Base-by-base conservation (phyloP, 2,888 invertebrate genomes). In the Drosophila imparisetae region DNA sequence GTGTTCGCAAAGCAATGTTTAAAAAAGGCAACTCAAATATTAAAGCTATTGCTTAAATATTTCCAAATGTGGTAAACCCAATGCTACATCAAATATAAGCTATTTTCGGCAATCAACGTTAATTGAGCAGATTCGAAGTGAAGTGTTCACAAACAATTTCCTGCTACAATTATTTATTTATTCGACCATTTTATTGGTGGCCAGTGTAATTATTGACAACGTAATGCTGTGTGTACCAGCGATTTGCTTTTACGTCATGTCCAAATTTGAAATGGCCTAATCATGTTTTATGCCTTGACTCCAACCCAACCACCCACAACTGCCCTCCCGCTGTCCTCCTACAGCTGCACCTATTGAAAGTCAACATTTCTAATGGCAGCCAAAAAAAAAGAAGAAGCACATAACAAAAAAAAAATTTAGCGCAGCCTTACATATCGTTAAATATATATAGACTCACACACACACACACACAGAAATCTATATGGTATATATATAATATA, bases 241-340 rank as follows among this genome's bases (percentile, higher is more conserved):
- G 53, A 65, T 76, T 85, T 75, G 54, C 73, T 81, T 86, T 81
- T 70, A 73, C 86, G 65, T 80, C 72, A 79, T 76, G 71, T 72
- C 59, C 55, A 75, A 80, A 76, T 90, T 89, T 69, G 52, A 83
- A 90, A 81, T 66, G 71, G 75, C 88, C 86, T 81, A 89, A 86
- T 86, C 89, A 86, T 90, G 84, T 86, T 86, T 90, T 74, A 86
- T 89, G 86, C 66, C 54, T 58, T 42, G 48, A 72, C 50, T 71
- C 57, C 81, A 53, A 21, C 38, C n/a, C n/a, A 24, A 21, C 30
- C 42, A 18, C 29, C 34, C 11, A 8, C 15, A 27, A 45, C 24
- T 8, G 15, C 24, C 27, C 21, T n/a, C 59, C 15, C 7, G 11
- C 38, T 11, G 13, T 27, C 40, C 13, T 38, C 52, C 21, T n/a